Conservation (phyloP, 1,140 invertebrate genomes). For the Hestina assimilis region DNA sequence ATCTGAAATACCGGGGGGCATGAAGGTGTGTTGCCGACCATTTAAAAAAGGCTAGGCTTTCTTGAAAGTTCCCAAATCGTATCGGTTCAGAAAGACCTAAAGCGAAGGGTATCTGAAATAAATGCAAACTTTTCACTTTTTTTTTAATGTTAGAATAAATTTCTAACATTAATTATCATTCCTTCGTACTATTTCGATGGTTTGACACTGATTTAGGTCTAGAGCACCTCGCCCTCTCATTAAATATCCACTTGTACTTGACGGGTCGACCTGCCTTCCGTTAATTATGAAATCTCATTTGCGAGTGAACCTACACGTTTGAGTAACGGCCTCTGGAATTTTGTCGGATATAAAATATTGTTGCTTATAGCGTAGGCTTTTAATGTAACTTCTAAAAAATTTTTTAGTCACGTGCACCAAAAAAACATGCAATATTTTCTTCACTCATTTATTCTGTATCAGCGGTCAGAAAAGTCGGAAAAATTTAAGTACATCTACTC, state of each 20-base stretch:
- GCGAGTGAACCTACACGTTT: conserved; percentile 66
- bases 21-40: no score
- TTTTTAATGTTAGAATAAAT: background rate
- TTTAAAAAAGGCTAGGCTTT: no score
- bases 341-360: conserved; percentile 36
- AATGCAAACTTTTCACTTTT: no score
- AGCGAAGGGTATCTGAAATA: no score
- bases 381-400: no score
- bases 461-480: no score
- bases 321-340: conserved; percentile 66
- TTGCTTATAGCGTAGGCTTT: no score
- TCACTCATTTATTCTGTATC: conserved; percentile 45
- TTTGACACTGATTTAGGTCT: conserved; percentile 54
- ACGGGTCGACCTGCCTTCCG: conserved; percentile 67
- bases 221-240: conserved; percentile 53
- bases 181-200: conserved; percentile 17
- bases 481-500: no score
- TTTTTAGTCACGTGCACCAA: no score
- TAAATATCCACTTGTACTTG: conserved; percentile 77
- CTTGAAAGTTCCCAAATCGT: no score
- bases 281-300: conserved; percentile 78
- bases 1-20: no score
- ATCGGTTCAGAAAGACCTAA: no score
- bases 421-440: conserved; percentile 29
- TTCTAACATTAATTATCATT: conserved; percentile 14